Base-by-base conservation (phyloP, 2,797 vertebrate species). In the Gobio occitaniae region DNA sequence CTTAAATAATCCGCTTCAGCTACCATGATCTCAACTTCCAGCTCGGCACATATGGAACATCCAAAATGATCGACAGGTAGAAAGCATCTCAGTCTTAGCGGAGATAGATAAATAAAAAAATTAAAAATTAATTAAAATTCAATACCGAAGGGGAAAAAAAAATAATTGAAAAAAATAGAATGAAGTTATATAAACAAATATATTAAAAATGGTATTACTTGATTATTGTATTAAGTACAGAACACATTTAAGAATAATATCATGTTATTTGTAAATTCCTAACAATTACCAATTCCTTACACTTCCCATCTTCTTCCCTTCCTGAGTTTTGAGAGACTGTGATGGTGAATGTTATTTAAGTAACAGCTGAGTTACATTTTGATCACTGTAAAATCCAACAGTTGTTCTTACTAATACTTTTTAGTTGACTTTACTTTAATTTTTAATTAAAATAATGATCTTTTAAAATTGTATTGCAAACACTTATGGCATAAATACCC, bases 281-380 rank as follows among this genome's bases (percentile, higher is more conserved):
- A 21, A 50, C 5, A 38, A 36, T 21, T 68, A 16, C 44, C 41
- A 25, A 78, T 13, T 65, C n/a, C 15, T 59, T 44, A 38, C 7
- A 41, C 19, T 77, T 15, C 44, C 41, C 17, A 47, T 71, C 13
- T n/a, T 7, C 41, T 71, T 71, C 13, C 0, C 71, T 52, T 75
- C 48, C 71, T 12, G 48, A 11, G 29, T 54, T 75, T 75, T 75
- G 70, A 72, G 71, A 21, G 74, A 13, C 50, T 63, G 36, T 17
- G 77, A 65, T 50, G 72, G 79, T 56, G 25, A 61, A 79, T 66
- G 84, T 82, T 84, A 86, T 87, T 79, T 87, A 65, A 76, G 86
- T 86, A 82, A 84, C 82, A 86, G 78, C 74, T 41, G 66, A 66
- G 66, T 32, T 78, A 17, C 74, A 56, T 76, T 76, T 76, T n/a